phyloP scores from a whole-genome alignment of 2,113 vertebrate species.

The Gracilinanus agilis region DNA sequence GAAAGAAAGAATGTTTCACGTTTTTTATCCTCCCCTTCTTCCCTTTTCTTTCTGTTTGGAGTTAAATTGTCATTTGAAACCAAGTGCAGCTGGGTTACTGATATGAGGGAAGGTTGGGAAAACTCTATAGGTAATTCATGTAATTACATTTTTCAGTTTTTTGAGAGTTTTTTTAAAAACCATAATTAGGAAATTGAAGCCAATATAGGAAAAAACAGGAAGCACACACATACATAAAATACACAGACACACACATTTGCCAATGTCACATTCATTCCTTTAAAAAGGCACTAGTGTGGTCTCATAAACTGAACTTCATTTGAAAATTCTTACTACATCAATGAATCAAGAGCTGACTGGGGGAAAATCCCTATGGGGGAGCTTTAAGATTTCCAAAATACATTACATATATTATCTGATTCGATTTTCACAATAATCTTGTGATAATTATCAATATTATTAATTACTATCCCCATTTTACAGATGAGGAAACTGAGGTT shows the following conservation, averaged over 20 bases:
- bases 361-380: not conserved
- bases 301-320: not conserved
- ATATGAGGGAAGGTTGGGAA: not conserved
- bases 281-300: not conserved
- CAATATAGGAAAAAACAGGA: conserved; percentile 16
- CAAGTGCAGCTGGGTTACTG: not conserved
- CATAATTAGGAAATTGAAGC: not conserved
- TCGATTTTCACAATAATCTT: not conserved
- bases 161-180: not conserved
- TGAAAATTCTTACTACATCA: not conserved
- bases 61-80: not conserved
- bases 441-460: not conserved
- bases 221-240: not conserved
- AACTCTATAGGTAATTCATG: not conserved
- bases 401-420: not conserved
- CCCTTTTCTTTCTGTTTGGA: not conserved
- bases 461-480: conserved; percentile 33
- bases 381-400: not conserved
- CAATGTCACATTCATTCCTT: conserved; percentile 1
- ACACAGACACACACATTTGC: not conserved
- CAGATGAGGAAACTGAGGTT: conserved; percentile 27
- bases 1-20: not conserved
- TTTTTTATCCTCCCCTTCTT: not conserved
- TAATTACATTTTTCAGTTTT: conserved; percentile 17
- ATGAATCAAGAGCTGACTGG: not conserved